These are phyloP conservation scores for Pterostichus niger DNA, from an alignment of 2,888 invertebrate genomes.

Conservation along the genomic window DNA sequence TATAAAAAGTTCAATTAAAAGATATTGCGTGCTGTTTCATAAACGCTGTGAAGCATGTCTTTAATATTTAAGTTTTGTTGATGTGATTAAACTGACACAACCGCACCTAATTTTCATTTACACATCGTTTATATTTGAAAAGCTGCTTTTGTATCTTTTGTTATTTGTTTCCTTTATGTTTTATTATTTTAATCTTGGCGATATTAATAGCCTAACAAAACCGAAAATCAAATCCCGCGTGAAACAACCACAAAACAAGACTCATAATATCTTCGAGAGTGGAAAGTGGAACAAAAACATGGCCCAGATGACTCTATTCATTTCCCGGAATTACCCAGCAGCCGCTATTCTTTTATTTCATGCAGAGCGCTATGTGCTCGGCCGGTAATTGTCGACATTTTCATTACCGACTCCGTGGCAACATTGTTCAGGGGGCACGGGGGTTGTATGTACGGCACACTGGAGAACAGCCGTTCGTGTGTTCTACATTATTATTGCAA, in stretches of 20 bases:
- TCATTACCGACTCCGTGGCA: conserved; percentile 33
- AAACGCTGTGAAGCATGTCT: too few relatives aligned
- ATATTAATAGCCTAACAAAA: too few relatives aligned
- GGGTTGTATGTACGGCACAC: too few relatives aligned
- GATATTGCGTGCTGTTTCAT: too few relatives aligned
- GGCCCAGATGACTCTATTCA: conserved; percentile 25
- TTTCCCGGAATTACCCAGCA: conserved; percentile 26
- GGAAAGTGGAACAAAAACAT: conserved; percentile 21
- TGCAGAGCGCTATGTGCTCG: conserved; percentile 13
- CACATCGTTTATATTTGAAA: too few relatives aligned
- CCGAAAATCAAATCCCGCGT: not conserved
- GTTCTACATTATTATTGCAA: conserved; percentile 24
- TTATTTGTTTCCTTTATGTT: too few relatives aligned
- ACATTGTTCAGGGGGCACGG: not conserved
- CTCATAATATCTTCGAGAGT: conserved; percentile 8
- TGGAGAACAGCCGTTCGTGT: not conserved
- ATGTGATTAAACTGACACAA: too few relatives aligned
- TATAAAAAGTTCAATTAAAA: too few relatives aligned
- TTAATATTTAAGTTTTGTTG: too few relatives aligned
- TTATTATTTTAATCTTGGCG: too few relatives aligned
- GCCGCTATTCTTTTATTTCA: conserved; percentile 43
- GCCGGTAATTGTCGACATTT: conserved; percentile 50
- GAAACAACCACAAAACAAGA: conserved; percentile 1
- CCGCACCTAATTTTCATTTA: too few relatives aligned
- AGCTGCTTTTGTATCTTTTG: too few relatives aligned